Conservation (phyloP, 2,113 vertebrate genomes). For the Tyrannus savana region DNA sequence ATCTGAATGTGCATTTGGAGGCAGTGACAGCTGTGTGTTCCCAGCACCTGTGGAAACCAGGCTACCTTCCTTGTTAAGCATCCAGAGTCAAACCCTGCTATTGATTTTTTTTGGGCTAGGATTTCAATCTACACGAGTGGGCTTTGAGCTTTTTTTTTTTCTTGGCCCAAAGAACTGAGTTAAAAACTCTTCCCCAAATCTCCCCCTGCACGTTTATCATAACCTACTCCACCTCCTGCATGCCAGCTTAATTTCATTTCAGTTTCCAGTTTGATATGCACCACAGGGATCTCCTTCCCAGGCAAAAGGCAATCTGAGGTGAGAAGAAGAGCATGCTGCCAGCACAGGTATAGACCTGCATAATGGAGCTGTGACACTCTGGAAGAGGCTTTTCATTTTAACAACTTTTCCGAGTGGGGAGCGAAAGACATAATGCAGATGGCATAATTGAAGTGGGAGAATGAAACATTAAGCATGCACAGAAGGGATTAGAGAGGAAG, state of each 20-base stretch:
- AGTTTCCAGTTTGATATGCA: slow-evolving; percentile 74
- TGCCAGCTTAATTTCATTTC: slow-evolving; percentile 78
- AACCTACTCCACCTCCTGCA: slow-evolving; percentile 68
- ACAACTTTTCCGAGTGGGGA: slow-evolving; percentile 84
- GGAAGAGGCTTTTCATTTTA: slow-evolving; percentile 85
- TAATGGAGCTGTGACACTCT: slow-evolving; percentile 81
- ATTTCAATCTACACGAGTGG: background rate
- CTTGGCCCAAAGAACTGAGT: background rate
- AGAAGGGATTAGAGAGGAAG: slow-evolving; percentile 74
- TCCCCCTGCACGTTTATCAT: slow-evolving; percentile 44
- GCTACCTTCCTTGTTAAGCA: background rate
- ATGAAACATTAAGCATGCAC: slow-evolving; percentile 76
- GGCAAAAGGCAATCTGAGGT: slow-evolving; percentile 96
- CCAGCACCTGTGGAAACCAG: background rate
- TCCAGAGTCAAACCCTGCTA: background rate
- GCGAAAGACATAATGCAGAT: slow-evolving; percentile 83
- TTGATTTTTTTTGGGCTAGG: background rate
- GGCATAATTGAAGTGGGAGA: slow-evolving; percentile 88
- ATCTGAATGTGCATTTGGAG: background rate
- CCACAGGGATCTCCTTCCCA: slow-evolving; percentile 78
- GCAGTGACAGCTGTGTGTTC: background rate
- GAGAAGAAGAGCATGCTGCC: slow-evolving; percentile 90
- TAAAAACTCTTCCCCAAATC: background rate
- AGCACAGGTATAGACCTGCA: slow-evolving; percentile 95
- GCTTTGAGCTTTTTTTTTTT: background rate